Evolutionary conservation across 2,797 vertebrate genomes (phyloP).

Genomic region (Gymnocypris eckloni): DNA sequence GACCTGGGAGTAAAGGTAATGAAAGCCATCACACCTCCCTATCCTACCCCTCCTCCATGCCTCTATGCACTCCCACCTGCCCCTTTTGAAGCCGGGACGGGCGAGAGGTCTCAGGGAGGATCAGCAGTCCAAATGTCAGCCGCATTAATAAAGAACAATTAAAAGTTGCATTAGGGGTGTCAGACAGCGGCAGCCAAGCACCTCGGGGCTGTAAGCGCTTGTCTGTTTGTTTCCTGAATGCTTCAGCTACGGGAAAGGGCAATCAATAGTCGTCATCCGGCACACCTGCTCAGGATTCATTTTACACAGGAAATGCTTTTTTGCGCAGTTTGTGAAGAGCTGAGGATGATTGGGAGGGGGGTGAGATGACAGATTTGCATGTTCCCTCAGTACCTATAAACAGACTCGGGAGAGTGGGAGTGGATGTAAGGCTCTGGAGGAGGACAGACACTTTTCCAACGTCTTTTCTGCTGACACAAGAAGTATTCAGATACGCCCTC

Average conservation of each 20-base stretch:
- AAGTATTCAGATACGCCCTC: neutral
- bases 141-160: slow-evolving; percentile 86
- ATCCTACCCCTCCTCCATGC: slow-evolving; percentile 12
- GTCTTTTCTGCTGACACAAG: slow-evolving; percentile 28
- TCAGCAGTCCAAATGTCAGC: slow-evolving; percentile 82
- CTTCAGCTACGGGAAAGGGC: slow-evolving; percentile 87
- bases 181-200: slow-evolving; percentile 66
- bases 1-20: slow-evolving; percentile 94
- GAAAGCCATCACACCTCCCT: slow-evolving; percentile 59
- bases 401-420: slow-evolving; percentile 23
- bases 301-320: slow-evolving; percentile 85
- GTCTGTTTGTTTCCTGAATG: slow-evolving; percentile 90
- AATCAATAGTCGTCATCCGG: slow-evolving; percentile 86
- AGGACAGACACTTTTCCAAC: slow-evolving; percentile 20
- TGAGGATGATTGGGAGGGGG: slow-evolving; percentile 27
- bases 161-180: slow-evolving; percentile 80
- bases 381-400: slow-evolving; percentile 45
- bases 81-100: slow-evolving; percentile 48
- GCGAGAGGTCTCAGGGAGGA: slow-evolving; percentile 68
- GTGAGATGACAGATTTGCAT: slow-evolving; percentile 59
- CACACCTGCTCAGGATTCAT: slow-evolving; percentile 89
- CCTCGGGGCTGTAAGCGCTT: slow-evolving; percentile 81
- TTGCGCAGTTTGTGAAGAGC: slow-evolving; percentile 78
- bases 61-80: slow-evolving; percentile 2
- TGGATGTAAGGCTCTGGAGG: slow-evolving; percentile 20